phyloP scores from a whole-genome alignment of 2,888 invertebrate species.

The Caenorhabditis sinica region DNA sequence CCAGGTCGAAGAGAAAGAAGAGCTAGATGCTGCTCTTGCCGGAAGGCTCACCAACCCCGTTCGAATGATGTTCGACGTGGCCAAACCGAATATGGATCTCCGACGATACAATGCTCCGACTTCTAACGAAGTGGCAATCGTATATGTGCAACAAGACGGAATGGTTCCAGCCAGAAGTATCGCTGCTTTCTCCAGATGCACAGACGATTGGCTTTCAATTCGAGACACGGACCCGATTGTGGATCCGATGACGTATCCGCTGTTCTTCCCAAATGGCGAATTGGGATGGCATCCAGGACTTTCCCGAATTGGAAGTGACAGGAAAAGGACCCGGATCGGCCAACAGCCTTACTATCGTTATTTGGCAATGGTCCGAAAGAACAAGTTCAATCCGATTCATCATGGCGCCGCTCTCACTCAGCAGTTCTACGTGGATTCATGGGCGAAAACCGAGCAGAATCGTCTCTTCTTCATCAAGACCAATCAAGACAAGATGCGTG shows the following conservation, averaged over 20 bases:
- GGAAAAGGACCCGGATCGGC: background rate
- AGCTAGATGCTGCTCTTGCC: background rate
- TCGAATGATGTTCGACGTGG: no score
- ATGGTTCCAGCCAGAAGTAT: conserved; percentile 79
- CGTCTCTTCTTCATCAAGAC: conserved; percentile 79
- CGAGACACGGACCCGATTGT: conserved; percentile 82
- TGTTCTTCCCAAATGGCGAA: conserved; percentile 82
- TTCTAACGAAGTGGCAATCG: conserved; percentile 70
- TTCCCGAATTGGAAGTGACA: background rate
- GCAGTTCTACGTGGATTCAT: conserved; percentile 84
- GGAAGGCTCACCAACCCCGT: no score
- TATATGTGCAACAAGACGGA: conserved; percentile 67
- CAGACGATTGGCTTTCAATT: conserved; percentile 76
- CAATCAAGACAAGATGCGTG: conserved; percentile 82
- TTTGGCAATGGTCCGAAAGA: background rate
- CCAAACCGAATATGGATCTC: conserved; percentile 18
- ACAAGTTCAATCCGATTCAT: conserved; percentile 78
- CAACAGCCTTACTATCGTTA: conserved; percentile 25
- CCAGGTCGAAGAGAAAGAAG: conserved; percentile 1
- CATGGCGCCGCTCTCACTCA: conserved; percentile 79
- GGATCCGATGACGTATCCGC: conserved; percentile 84
- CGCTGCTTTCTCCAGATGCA: conserved; percentile 77
- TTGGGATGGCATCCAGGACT: conserved; percentile 69
- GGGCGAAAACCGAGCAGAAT: conserved; percentile 76
- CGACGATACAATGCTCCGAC: conserved; percentile 71